phyloP scores from a whole-genome alignment of 2,113 vertebrate genomes.

The Galemys pyrenaicus region DNA sequence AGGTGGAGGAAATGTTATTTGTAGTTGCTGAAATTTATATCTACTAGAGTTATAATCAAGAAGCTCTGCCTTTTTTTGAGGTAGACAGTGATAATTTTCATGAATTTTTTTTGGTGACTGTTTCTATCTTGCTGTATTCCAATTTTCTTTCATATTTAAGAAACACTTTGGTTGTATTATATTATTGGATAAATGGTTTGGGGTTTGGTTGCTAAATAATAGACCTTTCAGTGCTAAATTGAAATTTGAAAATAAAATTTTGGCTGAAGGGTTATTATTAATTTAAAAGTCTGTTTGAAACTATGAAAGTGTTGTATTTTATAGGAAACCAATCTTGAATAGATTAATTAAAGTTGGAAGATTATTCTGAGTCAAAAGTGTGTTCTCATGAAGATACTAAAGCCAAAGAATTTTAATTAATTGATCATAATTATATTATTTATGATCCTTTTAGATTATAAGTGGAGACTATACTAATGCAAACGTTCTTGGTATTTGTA shows the following conservation, averaged over 20 bases:
- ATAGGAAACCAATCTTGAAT: slow-evolving; percentile 39
- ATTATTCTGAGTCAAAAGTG: slow-evolving; percentile 11
- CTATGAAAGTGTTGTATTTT: slow-evolving; percentile 45
- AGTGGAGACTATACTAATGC: neutral
- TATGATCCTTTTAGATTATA: slow-evolving; percentile 39
- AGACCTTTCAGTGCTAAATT: slow-evolving; percentile 34
- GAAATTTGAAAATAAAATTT: slow-evolving; percentile 50
- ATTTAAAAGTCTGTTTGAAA: slow-evolving; percentile 26
- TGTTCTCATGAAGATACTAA: slow-evolving; percentile 34
- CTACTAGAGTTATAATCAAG: slow-evolving; percentile 52
- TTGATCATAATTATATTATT: slow-evolving; percentile 2
- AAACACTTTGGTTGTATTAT: slow-evolving; percentile 59
- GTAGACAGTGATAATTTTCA: slow-evolving; percentile 35
- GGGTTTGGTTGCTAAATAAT: slow-evolving; percentile 77
- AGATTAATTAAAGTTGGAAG: slow-evolving; percentile 21
- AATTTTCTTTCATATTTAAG: slow-evolving; percentile 32
- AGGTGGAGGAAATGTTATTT: slow-evolving; percentile 15
- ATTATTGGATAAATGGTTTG: slow-evolving; percentile 73
- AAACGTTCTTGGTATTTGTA: slow-evolving; percentile 27
- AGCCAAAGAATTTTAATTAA: slow-evolving; percentile 7
- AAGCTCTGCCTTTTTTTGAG: slow-evolving; percentile 53
- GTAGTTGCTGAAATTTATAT: slow-evolving; percentile 56
- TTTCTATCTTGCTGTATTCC: slow-evolving; percentile 53
- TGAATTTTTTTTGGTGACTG: slow-evolving; percentile 62
- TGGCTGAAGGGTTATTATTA: slow-evolving; percentile 35